phyloP scores from a whole-genome alignment of 2,113 vertebrate genomes.

The Peromyscus polionotus region DNA sequence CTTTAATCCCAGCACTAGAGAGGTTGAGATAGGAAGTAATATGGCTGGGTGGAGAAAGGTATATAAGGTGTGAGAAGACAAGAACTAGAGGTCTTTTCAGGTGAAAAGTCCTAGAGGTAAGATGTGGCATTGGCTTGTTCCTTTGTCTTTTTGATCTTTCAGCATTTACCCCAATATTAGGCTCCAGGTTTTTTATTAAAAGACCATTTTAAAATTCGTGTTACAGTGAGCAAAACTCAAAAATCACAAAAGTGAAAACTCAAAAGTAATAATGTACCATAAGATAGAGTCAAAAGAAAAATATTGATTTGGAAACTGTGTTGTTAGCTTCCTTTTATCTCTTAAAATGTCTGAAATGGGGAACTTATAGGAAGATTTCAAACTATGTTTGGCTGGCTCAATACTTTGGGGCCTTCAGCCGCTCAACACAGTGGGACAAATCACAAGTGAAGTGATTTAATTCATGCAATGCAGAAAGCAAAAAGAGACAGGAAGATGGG shows the following conservation, averaged over 20 bases:
- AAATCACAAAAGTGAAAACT: conserved; percentile 6
- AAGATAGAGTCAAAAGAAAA: not conserved
- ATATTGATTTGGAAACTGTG: not conserved
- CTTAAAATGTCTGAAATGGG: not conserved
- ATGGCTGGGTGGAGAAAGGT: too few species aligned
- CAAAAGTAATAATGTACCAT: not conserved
- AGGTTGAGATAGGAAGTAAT: too few species aligned
- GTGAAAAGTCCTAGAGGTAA: too few species aligned
- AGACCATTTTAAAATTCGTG: too few species aligned
- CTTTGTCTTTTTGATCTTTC: too few species aligned
- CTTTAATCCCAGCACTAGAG: too few species aligned
- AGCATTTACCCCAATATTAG: too few species aligned
- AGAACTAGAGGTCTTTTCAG: too few species aligned
- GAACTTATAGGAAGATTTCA: not conserved
- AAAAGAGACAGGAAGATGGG: not conserved
- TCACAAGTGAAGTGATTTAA: not conserved
- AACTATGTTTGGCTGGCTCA: not conserved
- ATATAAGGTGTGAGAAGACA: too few species aligned
- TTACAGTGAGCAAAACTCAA: not conserved
- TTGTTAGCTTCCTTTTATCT: not conserved
- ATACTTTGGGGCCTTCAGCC: not conserved
- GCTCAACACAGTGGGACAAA: not conserved
- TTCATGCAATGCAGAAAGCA: not conserved
- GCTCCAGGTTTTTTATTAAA: too few species aligned
- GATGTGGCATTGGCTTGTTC: too few species aligned